phyloP scores from a whole-genome alignment of 2,797 vertebrate genomes.

The Sebastes steindachneri region DNA sequence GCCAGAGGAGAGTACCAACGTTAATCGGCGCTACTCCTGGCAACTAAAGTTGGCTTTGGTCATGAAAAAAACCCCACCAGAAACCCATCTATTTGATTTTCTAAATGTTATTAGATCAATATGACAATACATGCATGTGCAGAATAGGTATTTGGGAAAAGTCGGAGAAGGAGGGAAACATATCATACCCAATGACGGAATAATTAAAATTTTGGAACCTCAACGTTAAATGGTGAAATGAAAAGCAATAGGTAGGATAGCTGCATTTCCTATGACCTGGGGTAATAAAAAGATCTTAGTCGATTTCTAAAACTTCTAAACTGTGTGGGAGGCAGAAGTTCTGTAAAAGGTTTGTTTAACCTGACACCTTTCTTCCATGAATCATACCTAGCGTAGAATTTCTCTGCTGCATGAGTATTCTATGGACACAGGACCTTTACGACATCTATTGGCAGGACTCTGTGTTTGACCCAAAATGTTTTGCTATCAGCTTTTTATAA shows the following conservation, averaged over 20 bases:
- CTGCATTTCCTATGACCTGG: background rate
- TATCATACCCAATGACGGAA: too few species aligned
- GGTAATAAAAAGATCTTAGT: background rate
- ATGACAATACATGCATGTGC: too few species aligned
- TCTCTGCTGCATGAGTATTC: background rate
- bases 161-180: accelerated
- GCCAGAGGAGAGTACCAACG: too few species aligned
- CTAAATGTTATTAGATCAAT: too few species aligned
- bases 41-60: too few species aligned
- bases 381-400: background rate
- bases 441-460: background rate
- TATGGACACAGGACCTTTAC: too few species aligned
- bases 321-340: background rate
- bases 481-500: background rate
- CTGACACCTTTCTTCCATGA: background rate
- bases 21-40: too few species aligned
- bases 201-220: too few species aligned
- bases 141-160: too few species aligned
- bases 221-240: too few species aligned
- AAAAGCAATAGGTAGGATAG: background rate
- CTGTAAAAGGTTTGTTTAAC: background rate
- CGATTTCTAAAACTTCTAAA: background rate
- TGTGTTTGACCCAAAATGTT: background rate
- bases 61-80: too few species aligned
- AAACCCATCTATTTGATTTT: too few species aligned